Evolutionary conservation across 2,113 vertebrate species (phyloP), one percentile per base, ranked within the genome.

Genomic region (Brachionichthys hirsutus): DNA sequence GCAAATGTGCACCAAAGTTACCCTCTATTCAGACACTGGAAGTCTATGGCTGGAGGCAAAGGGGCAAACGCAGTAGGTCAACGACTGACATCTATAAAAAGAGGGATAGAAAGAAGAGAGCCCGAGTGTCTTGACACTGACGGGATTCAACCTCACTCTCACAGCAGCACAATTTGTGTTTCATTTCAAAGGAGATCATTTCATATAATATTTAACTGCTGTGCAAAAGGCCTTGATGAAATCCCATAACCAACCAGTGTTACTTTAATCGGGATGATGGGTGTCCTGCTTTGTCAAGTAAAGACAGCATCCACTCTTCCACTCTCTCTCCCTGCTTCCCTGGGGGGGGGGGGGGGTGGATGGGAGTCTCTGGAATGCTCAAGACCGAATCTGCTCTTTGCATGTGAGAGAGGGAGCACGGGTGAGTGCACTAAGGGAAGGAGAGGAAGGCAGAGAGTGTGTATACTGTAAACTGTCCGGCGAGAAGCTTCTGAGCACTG

Each of bases 301-400:
- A 85, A 83, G 63, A 77, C 72, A 61, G 51, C 70, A 73, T 72
- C 67, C 75, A 54, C 78, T 70, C 55, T 45, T 54, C 17, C 57
- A 67, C 64, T 71, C 40, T 55, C 61, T 43, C 24, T 59, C 60
- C 55, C 65, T 73, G 57, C 49, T 24, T 46, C 60, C 49, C 76
- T 62, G 36, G 70, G 84, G 81, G 73, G 56, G 68, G 74, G 67
- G 67, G 73, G 65, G 54, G 65, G 19, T 78, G 85, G 87, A 86
- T 65, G 84, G 79, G 73, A 73, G 66, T 42, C 66, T 57, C 48
- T 75, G 58, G 54, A 83, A 72, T 24, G 16, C 74, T 85, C 66
- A 82, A 70, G 71, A 86, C 82, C 81, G 82, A 87, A 81, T 82
- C 75, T 86, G 80, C 81, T 84, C 75, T 77, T 83, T 77, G 70